phyloP scores from a whole-genome alignment of 2,113 vertebrate species.

The Philantomba maxwellii region DNA sequence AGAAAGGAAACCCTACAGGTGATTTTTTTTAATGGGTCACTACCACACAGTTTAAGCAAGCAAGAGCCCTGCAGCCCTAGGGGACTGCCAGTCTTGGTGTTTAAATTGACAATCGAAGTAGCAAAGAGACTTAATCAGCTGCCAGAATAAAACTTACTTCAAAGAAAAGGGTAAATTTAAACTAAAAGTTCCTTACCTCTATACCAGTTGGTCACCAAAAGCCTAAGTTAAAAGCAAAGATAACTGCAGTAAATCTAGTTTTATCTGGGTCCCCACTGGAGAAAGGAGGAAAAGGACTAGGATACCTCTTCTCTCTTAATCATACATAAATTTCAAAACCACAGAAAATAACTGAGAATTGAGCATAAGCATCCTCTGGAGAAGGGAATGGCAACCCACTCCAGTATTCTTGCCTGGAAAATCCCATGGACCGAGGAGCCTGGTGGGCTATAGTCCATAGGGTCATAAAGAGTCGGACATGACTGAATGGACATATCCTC shows the following conservation, averaged over 20 bases:
- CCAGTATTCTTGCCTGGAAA: neutral
- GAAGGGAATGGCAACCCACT: neutral
- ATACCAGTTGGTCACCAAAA: slow-evolving; percentile 25
- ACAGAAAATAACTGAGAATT: neutral
- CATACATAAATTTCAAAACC: neutral
- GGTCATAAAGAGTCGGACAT: neutral
- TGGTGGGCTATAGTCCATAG: neutral
- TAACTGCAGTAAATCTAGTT: neutral
- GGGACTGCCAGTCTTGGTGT: neutral
- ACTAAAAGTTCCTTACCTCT: neutral
- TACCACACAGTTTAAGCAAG: neutral
- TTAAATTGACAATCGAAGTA: neutral
- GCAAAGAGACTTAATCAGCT: slow-evolving; percentile 17
- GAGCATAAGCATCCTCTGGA: neutral
- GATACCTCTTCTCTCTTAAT: neutral
- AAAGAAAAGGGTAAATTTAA: slow-evolving; percentile 33
- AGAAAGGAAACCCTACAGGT: neutral
- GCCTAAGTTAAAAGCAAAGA: slow-evolving; percentile 15
- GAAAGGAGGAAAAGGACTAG: neutral
- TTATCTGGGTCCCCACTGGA: neutral
- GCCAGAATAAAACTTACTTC: neutral
- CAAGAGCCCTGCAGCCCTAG: neutral
- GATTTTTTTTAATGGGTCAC: neutral
- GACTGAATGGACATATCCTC: neutral
- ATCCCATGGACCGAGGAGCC: neutral